phyloP scores from a whole-genome alignment of 2,888 invertebrate species.

The Syritta pipiens region DNA sequence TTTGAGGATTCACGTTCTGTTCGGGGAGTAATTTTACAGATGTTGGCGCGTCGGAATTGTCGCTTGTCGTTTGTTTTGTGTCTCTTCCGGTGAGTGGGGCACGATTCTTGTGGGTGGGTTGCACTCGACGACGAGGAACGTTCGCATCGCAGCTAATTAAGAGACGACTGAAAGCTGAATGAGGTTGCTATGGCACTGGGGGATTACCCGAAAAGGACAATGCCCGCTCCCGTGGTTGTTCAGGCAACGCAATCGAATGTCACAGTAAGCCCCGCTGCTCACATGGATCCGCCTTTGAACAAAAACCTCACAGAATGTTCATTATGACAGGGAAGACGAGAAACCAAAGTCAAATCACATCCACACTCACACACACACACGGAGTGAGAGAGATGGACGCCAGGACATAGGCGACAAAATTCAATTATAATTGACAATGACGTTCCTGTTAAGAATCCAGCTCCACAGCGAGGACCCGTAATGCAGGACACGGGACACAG shows the following conservation, averaged over 20 bases:
- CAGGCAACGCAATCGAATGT: constrained; percentile 39
- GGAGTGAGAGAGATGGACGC: too few species aligned
- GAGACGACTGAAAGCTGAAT: too few species aligned
- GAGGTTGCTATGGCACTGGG: constrained; percentile 13
- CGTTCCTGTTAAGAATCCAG: constrained; percentile 31
- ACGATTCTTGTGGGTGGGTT: too few species aligned
- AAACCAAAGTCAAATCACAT: constrained; percentile 18
- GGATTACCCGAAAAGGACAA: constrained; percentile 23
- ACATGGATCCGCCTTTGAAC: constrained; percentile 43
- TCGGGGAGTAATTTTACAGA: constrained; percentile 32
- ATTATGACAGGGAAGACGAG: constrained; percentile 14
- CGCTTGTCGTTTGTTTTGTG: constrained; percentile 41
- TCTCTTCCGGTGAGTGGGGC: too few species aligned
- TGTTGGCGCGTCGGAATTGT: constrained; percentile 34
- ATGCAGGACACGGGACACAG: constrained; percentile 19
- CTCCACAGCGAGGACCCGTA: constrained; percentile 24
- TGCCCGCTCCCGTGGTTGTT: too few species aligned
- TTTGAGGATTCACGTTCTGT: constrained; percentile 25
- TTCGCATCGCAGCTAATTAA: constrained; percentile 34
- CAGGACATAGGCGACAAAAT: constrained; percentile 44
- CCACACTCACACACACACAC: too few species aligned
- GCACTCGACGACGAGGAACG: too few species aligned
- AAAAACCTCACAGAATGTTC: constrained; percentile 19
- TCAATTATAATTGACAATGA: constrained; percentile 64
- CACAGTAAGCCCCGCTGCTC: constrained; percentile 44